Percentiles rank a stretch among this genome's conserved stretches.
phyloP scores from a whole-genome alignment of 2,888 invertebrate genomes.

The Byasa hedistus region DNA sequence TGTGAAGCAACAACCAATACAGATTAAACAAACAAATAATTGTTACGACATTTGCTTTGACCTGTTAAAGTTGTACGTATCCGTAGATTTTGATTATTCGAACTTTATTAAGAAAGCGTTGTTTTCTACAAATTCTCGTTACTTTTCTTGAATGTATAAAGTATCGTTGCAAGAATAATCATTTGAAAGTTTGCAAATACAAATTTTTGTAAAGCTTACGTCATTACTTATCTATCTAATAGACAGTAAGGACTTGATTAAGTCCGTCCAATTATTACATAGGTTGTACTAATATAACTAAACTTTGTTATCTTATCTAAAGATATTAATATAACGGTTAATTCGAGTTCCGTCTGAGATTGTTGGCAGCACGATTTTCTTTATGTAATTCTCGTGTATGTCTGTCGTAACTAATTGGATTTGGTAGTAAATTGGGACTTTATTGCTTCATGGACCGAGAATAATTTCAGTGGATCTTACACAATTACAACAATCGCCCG shows the following conservation, averaged over 20 bases:
- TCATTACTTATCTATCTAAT: background rate
- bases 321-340: conserved; percentile 1
- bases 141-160: background rate
- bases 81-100: too few relatives aligned
- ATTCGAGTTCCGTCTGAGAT: background rate
- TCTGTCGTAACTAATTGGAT: conserved; percentile 13
- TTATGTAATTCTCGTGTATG: conserved; percentile 8
- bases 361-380: conserved; percentile 4
- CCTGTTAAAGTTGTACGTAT: too few relatives aligned
- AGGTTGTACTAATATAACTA: background rate
- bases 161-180: background rate
- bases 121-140: background rate
- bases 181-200: background rate
- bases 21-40: too few relatives aligned
- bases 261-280: background rate
- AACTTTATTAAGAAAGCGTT: too few relatives aligned
- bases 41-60: too few relatives aligned
- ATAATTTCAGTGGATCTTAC: background rate
- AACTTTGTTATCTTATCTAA: background rate
- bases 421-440: conserved; percentile 19
- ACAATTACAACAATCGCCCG: conserved; percentile 4
- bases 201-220: background rate
- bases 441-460: conserved; percentile 13
- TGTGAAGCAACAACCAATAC: too few relatives aligned
- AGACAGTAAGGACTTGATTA: background rate